Conservation (phyloP, 2,113 vertebrate genomes). For the Noctilio leporinus region DNA sequence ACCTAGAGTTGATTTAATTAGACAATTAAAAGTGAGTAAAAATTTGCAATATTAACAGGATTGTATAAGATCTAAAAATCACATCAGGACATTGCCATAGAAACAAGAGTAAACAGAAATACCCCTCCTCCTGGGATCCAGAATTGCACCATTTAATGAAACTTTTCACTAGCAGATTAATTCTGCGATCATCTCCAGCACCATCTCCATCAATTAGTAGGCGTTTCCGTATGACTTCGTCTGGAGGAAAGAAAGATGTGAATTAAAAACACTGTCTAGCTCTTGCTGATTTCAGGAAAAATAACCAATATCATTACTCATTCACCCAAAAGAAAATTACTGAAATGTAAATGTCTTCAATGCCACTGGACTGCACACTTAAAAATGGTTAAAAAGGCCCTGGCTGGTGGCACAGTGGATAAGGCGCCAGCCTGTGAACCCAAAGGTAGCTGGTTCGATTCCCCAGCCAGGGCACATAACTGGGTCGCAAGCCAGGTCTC, state of each 20-base stretch:
- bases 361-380: neutral
- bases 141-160: slow-evolving; percentile 97
- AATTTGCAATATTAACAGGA: neutral
- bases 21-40: neutral
- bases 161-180: slow-evolving; percentile 95
- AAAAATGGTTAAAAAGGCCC: neutral
- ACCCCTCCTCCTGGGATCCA: slow-evolving; percentile 94
- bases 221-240: slow-evolving; percentile 96
- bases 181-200: slow-evolving; percentile 94
- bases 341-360: neutral
- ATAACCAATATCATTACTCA: neutral
- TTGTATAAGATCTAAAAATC: neutral
- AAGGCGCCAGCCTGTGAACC: too few relatives aligned
- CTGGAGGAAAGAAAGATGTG: slow-evolving; percentile 72
- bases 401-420: too few relatives aligned
- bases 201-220: slow-evolving; percentile 98
- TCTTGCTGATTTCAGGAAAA: neutral
- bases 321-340: neutral
- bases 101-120: slow-evolving; percentile 42
- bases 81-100: neutral
- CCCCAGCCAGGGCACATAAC: too few relatives aligned
- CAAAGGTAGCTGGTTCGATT: too few relatives aligned
- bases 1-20: neutral
- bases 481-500: too few relatives aligned
- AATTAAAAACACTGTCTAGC: neutral